A percentile compares a stretch with the other conserved stretches of the same genome.
Evolutionary conservation across 2,797 vertebrate species (phyloP).

Genomic region (Squalus acanthias): DNA sequence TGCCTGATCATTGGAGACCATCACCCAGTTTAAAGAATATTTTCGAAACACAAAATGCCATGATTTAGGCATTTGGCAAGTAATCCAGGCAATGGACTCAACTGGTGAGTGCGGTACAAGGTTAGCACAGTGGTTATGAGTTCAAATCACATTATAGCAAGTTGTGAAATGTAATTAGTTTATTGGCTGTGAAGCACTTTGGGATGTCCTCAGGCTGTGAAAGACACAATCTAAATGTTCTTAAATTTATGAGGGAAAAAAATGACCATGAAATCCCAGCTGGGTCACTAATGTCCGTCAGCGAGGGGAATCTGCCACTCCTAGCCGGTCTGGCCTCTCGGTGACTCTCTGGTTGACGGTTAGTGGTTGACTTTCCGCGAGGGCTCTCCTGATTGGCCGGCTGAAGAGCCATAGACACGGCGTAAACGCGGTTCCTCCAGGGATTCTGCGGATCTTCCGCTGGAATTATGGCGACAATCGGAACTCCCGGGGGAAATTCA

Average conservation of each 20-base stretch:
- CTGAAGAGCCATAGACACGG: too few relatives aligned
- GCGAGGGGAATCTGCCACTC: neutral
- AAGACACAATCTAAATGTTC: neutral
- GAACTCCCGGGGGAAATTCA: too few relatives aligned
- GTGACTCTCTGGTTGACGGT: too few relatives aligned
- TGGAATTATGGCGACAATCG: too few relatives aligned
- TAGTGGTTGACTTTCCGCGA: too few relatives aligned
- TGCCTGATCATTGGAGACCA: neutral
- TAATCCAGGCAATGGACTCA: neutral
- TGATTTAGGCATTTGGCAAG: neutral
- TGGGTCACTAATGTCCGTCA: neutral
- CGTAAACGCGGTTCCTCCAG: too few relatives aligned
- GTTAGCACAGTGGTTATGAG: neutral
- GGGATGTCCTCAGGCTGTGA: neutral
- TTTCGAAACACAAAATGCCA: neutral
- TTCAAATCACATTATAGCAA: neutral
- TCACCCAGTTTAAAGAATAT: neutral
- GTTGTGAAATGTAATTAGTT: neutral
- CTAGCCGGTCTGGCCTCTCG: too few relatives aligned
- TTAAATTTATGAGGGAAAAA: neutral
- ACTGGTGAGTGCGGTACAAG: too few relatives aligned
- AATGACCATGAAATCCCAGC: too few relatives aligned
- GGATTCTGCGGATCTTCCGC: too few relatives aligned
- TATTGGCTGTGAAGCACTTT: neutral
- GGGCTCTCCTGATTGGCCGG: too few relatives aligned